Evolutionary conservation across 2,797 vertebrate species (phyloP).

Genomic region (Sebastes wilsoni): DNA sequence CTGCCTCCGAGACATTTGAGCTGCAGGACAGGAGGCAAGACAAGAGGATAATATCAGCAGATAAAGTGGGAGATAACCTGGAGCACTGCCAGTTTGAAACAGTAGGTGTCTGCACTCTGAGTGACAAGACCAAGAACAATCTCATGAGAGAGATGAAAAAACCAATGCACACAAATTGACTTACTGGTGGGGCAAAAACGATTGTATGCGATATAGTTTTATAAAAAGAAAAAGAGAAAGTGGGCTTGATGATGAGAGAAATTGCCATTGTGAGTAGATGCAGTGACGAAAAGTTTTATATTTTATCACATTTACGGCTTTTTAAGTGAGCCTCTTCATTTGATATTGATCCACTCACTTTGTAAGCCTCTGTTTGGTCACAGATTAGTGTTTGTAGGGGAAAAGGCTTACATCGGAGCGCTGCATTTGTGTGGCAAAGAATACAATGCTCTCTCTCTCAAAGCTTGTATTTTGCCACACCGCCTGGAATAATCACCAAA

Average conservation of each 20-base stretch:
- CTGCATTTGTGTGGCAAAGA: conserved; percentile 30
- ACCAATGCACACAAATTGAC: conserved; percentile 33
- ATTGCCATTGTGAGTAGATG: conserved; percentile 30
- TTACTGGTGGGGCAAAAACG: conserved; percentile 40
- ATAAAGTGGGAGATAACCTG: conserved; percentile 42
- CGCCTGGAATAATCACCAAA: conserved; percentile 34
- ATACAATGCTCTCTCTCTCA: conserved; percentile 7
- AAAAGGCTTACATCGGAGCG: conserved; percentile 13
- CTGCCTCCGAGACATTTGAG: conserved; percentile 44
- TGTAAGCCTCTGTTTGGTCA: conserved; percentile 46
- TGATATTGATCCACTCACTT: conserved; percentile 58
- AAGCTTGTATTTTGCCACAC: conserved; percentile 19
- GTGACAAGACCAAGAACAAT: conserved; percentile 24
- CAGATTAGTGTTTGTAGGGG: conserved; percentile 45
- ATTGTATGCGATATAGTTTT: conserved; percentile 77
- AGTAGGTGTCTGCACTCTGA: conserved; percentile 37
- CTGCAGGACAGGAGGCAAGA: conserved; percentile 26
- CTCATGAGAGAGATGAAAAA: conserved; percentile 4
- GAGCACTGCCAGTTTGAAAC: conserved; percentile 64
- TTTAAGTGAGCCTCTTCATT: conserved; percentile 60
- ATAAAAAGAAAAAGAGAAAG: conserved; percentile 43
- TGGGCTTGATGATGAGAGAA: conserved; percentile 43
- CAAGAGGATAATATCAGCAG: conserved; percentile 32
- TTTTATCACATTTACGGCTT: conserved; percentile 54
- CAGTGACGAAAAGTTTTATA: conserved; percentile 48